Evolutionary conservation across 1,140 invertebrate species (phyloP), one percentile per base, ranked within the genome.

Genomic region (Colletes latitarsis): DNA sequence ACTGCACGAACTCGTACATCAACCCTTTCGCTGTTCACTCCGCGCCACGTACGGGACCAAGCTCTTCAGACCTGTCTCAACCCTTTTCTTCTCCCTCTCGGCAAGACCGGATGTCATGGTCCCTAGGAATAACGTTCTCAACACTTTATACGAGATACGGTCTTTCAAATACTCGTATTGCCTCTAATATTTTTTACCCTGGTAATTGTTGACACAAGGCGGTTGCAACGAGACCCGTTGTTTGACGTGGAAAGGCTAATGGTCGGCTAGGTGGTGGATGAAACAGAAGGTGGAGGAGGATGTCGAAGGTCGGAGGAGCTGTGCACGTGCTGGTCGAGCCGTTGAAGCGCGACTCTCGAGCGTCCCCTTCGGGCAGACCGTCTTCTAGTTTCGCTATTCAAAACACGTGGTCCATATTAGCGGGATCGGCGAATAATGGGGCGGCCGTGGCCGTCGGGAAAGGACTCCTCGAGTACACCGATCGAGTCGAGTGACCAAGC

Each of bases 391-490:
- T 72, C 76, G 86, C 83, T 72, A 89, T 89, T 89, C 85, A 88
- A 89, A 89, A 86, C 87, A 89, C 85, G 87, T 87, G 88, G 88
- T 83, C 81, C 83, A 82, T 87, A 89, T 86, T 87, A 88, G 85
- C 85, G 68, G 72, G 72, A 83, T 76, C 78, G 87, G 55, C 79
- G 83, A 85, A 88, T 87, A 87, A 89, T 80, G 79, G 78, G 58
- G 53, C 21, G 64, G 53, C 60, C 62, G 39, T 57, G 58, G 62
- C 17, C 30, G 68, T 67, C 58, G 67, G 70, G 68, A 41, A 78
- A 75, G 58, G 64, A 67, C 76, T 63, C 55, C 76, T 63, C 55
- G 79, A 69, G 74, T 69, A 62, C 75, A 78, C 21, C 15, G 82
- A 86, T 70, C 78, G 82, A 84, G 68, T 87, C 82, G 82, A 87